phyloP scores from a whole-genome alignment of 1,140 invertebrate genomes.

The Reticulitermes speratus region DNA sequence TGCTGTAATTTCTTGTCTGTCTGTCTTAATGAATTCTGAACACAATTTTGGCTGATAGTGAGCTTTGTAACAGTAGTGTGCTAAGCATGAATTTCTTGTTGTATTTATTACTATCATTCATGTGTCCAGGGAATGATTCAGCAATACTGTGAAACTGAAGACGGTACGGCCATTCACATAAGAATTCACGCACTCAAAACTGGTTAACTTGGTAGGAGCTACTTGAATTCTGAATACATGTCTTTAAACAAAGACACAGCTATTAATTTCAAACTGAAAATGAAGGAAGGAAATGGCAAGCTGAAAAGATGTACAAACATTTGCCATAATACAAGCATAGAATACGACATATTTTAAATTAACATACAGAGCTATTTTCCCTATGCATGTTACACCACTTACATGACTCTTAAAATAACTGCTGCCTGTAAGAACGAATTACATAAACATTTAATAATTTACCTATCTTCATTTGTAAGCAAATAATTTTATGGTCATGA shows the following conservation, averaged over 20 bases:
- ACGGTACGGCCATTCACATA: background rate
- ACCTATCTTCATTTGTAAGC: too few species aligned
- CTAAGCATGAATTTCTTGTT: background rate
- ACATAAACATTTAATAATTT: too few species aligned
- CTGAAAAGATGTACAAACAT: background rate
- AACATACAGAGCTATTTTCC: background rate
- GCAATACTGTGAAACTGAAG: background rate
- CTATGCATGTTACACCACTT: background rate
- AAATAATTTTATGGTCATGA: too few species aligned
- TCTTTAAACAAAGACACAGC: background rate
- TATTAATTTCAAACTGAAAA: background rate
- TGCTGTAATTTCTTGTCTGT: background rate
- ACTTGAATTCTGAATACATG: background rate
- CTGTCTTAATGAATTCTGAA: background rate
- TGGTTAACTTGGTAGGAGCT: background rate
- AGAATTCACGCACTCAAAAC: background rate
- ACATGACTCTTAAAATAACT: background rate
- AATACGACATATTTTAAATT: background rate
- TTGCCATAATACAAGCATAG: background rate
- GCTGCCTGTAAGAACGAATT: background rate
- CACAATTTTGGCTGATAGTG: conserved; percentile 25
- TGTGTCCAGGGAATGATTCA: conserved; percentile 1
- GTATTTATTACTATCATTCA: background rate
- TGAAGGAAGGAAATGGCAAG: background rate
- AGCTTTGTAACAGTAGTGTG: background rate